These are phyloP conservation scores for Numenius arquata DNA, from an alignment of 2,113 vertebrate genomes.

Conservation along the genomic window DNA sequence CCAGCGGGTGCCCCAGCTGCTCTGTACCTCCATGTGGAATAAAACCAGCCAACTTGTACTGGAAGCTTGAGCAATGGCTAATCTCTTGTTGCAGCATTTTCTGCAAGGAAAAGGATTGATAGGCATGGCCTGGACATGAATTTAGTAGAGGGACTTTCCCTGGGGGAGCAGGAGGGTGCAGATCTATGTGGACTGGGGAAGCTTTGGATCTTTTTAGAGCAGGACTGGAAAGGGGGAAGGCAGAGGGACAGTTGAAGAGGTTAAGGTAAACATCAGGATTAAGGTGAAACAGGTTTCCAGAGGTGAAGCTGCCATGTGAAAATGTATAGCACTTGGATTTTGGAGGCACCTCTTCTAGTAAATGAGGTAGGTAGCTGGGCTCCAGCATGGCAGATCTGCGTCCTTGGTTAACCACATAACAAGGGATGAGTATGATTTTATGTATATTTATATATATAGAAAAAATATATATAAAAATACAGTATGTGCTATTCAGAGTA, in stretches of 20 bases:
- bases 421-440: background rate
- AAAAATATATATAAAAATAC: background rate
- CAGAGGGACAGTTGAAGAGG: conserved; percentile 4
- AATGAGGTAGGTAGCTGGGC: background rate
- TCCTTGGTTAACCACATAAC: background rate
- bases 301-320: background rate
- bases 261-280: conserved; percentile 7
- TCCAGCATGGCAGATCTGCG: conserved; percentile 5
- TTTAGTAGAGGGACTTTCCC: background rate
- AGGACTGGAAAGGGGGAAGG: conserved; percentile 12
- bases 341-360: background rate
- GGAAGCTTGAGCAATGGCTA: background rate
- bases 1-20: background rate
- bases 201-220: background rate
- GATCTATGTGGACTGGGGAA: background rate
- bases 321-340: background rate
- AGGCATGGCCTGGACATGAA: background rate
- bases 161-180: background rate
- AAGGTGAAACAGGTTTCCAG: background rate
- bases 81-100: background rate
- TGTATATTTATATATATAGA: background rate
- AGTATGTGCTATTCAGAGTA: background rate
- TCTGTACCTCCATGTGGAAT: background rate
- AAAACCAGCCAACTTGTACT: background rate
- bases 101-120: background rate